phyloP scores from a whole-genome alignment of 2,888 invertebrate species.

The Lamellibrachia columna region DNA sequence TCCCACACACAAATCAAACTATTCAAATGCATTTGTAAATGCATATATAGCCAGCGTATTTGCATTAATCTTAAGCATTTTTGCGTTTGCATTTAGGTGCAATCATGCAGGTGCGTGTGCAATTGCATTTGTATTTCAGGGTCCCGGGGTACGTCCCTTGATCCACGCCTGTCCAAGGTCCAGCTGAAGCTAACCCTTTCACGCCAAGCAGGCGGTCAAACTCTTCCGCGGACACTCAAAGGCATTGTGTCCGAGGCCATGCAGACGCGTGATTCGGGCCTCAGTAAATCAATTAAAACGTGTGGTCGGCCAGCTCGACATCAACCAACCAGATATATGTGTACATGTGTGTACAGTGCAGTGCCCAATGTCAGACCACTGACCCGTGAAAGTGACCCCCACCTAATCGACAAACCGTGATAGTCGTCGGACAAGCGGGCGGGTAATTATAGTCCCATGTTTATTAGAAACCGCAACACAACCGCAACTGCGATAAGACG shows the following conservation, averaged over 20 bases:
- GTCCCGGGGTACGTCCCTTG: too few relatives aligned
- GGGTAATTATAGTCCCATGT: neutral
- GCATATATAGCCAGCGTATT: too few relatives aligned
- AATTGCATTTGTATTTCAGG: too few relatives aligned
- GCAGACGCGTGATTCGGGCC: neutral
- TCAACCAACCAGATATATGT: neutral
- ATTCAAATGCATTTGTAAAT: too few relatives aligned
- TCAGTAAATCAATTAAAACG: neutral
- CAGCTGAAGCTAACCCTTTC: neutral
- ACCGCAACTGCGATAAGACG: neutral
- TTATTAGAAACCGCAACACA: neutral
- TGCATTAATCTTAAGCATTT: too few relatives aligned
- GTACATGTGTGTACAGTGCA: neutral
- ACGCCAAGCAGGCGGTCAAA: neutral
- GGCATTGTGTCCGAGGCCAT: neutral
- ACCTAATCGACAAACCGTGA: neutral
- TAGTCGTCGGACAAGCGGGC: neutral
- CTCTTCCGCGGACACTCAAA: neutral
- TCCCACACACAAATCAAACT: too few relatives aligned
- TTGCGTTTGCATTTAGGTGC: too few relatives aligned
- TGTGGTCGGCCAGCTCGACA: too few relatives aligned
- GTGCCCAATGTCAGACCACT: neutral
- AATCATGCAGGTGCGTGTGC: too few relatives aligned
- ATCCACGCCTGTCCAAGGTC: too few relatives aligned
- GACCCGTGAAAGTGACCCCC: neutral